phyloP scores from a whole-genome alignment of 2,113 vertebrate species.

The Buteo buteo region DNA sequence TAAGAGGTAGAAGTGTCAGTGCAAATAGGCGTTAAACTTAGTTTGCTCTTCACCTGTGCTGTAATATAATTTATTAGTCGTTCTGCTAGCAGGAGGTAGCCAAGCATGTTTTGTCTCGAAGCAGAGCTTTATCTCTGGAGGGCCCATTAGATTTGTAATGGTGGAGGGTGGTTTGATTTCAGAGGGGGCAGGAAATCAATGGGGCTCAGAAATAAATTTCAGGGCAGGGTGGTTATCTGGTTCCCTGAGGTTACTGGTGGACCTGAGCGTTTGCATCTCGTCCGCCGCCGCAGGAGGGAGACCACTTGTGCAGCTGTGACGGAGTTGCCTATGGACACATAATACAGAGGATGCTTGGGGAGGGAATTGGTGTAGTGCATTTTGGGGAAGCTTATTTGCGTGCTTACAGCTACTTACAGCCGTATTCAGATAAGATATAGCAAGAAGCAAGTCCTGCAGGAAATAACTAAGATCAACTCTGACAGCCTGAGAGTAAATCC shows the following conservation, averaged over 20 bases:
- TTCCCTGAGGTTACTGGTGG: neutral
- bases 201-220: neutral
- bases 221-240: neutral
- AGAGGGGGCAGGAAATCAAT: neutral
- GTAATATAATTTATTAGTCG: rapidly evolving
- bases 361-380: neutral
- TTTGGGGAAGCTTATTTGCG: neutral
- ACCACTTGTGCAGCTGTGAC: neutral
- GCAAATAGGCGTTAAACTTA: rapidly evolving
- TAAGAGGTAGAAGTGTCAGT: neutral
- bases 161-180: neutral
- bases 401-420: neutral
- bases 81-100: neutral
- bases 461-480: neutral
- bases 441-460: neutral
- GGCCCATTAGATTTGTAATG: neutral
- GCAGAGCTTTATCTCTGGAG: neutral
- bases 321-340: neutral
- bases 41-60: neutral
- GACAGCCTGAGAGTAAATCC: constrained; percentile 22
- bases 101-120: too few relatives aligned
- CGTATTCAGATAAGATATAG: neutral
- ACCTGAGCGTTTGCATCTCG: neutral
- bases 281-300: rapidly evolving
- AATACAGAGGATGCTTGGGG: neutral